Base-by-base conservation (phyloP, 1,140 invertebrate species). In the Drosophila dunni region DNA sequence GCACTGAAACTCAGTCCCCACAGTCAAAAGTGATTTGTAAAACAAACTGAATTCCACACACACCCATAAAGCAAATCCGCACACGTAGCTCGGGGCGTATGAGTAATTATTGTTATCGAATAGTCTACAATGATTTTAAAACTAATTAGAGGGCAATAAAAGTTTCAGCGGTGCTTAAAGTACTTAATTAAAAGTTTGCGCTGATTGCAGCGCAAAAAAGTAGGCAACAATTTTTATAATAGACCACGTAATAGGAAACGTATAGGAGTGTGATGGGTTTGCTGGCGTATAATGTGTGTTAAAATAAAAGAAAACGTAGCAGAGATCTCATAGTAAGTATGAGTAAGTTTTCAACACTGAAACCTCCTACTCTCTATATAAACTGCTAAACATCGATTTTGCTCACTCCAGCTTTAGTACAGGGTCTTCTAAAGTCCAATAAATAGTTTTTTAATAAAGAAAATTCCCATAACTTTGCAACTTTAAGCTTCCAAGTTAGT, bases 31-130 rank as follows among this genome's bases (percentile, higher is more conserved):
- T 57, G 61, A 54, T 71, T 50, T 57, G 44, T 42, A 8, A 40
- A 36, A 15, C 9, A 34, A 38, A 46, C 24, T 29, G 24, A 29
- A 29, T 29, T 0, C 6, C 6, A 29, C 24, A 29, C 24, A 29
- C 2, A 5, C 4, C 3, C 24, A 29, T 6, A 29, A 29, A 29
- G 24, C 24, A 29, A 29, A 29, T 29, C 6, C 24, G 24, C 20
- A 24, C 42, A 57, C 24, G 50, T 71, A n/a, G 13, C 51, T 48
- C 36, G 44, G 17, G 61, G 64, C 70, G 64, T 73, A 61, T 68
- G 42, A 60, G 40, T 60, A 67, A 67, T 73, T 67, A 61, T 61
- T 51, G 34, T 33, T 42, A 64, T 64, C 44, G 50, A 64, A 54
- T 56, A 53, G 29, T 50, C 50, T 34, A 38, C 13, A 54, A 38